Conservation (phyloP, 2,888 invertebrate species). For the Drosophila buzzatii region DNA sequence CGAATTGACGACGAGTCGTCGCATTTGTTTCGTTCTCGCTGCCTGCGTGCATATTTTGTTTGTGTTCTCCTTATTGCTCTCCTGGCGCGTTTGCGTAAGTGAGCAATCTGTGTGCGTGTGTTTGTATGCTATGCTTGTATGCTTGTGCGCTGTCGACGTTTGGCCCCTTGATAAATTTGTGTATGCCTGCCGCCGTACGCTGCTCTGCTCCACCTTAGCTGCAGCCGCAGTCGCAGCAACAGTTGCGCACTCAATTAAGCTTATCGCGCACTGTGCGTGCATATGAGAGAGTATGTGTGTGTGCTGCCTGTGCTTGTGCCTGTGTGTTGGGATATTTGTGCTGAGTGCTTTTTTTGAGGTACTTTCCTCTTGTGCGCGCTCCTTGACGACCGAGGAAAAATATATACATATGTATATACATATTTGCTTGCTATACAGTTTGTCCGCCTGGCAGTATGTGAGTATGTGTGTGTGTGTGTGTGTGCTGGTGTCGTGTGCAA, state of each 20-base stretch:
- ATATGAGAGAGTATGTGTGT: constrained; percentile 14
- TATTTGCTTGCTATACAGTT: constrained; percentile 51
- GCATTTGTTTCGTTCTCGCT: constrained; percentile 20
- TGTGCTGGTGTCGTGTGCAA: constrained; percentile 77
- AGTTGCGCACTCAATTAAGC: constrained; percentile 74
- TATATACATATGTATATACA: no score
- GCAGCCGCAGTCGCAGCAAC: constrained; percentile 44
- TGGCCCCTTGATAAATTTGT: constrained; percentile 74
- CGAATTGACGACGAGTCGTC: constrained; percentile 42
- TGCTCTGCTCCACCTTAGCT: constrained; percentile 42
- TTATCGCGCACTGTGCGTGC: constrained; percentile 71
- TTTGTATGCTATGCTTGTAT: constrained; percentile 6
- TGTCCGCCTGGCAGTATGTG: constrained; percentile 34
- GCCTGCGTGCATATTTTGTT: constrained; percentile 56
- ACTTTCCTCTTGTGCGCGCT: constrained; percentile 71
- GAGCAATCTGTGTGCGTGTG: not conserved
- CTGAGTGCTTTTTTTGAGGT: constrained; percentile 75
- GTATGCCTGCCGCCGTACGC: constrained; percentile 39
- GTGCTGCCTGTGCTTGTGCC: constrained; percentile 2
- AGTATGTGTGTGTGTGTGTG: constrained; percentile 5
- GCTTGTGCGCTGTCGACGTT: constrained; percentile 47
- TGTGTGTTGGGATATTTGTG: constrained; percentile 63
- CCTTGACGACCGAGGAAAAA: constrained; percentile 60
- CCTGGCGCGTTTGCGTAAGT: constrained; percentile 54
- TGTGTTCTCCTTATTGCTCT: constrained; percentile 74